Percentiles rank a stretch among this genome's conserved stretches.
These are phyloP conservation scores for Nephrotoma guestfalica DNA, from an alignment of 2,888 invertebrate genomes.

Conservation along the genomic window DNA sequence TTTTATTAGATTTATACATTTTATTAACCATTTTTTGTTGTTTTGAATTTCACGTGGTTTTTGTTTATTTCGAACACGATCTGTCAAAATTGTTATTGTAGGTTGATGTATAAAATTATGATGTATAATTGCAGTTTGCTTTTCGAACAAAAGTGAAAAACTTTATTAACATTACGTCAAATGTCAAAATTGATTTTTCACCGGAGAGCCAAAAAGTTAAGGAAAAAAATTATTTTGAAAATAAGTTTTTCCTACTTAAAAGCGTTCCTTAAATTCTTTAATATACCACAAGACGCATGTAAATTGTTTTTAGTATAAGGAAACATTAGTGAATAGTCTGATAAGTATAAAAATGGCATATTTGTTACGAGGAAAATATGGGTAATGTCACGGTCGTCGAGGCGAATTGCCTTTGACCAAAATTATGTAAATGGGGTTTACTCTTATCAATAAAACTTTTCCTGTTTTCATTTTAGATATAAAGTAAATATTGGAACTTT, in stretches of 20 bases:
- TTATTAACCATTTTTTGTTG: constrained; percentile 5
- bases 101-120: neutral
- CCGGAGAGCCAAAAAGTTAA: neutral
- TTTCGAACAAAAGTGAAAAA: neutral
- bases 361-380: constrained; percentile 20
- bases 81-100: neutral
- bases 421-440: neutral
- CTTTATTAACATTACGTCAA: neutral
- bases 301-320: neutral
- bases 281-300: neutral
- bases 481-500: neutral
- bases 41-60: neutral
- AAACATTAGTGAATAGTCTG: neutral
- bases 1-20: constrained; percentile 12
- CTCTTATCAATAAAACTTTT: neutral
- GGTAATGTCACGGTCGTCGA: constrained; percentile 15
- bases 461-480: neutral
- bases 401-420: constrained; percentile 1
- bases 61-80: neutral
- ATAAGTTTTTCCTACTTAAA: neutral
- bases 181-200: neutral
- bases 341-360: constrained; percentile 9
- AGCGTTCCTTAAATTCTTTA: neutral
- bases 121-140: neutral
- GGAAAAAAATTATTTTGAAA: neutral